Evolutionary conservation across 2,113 vertebrate genomes (phyloP), one percentile per base, ranked within the genome.

Genomic region (Lophotis ruficrista): DNA sequence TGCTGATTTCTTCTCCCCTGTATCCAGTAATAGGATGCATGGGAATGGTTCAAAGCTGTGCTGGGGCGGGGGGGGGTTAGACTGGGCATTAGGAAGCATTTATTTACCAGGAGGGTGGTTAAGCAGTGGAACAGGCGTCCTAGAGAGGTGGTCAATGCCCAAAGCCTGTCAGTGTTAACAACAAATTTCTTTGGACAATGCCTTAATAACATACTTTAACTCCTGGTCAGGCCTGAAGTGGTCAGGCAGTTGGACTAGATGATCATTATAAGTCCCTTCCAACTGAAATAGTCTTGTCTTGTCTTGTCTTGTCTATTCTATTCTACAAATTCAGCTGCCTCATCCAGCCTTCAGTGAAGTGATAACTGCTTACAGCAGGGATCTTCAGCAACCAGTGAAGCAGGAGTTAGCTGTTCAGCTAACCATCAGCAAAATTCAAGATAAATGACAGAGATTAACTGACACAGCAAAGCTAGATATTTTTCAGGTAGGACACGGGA

Each of bases 11-110:
- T 56, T 70, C 27, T 58, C 10, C 23, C 15, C 56, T 11, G 4
- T 6, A 47, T 61, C 45, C 24, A 10, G 4, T 30, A 18, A 45
- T 4, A 31, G 4, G 31, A 45, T 2, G 1, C 1, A 2, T 45
- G 5, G 13, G 6, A 80, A 80, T 12, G 7, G 31, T 8, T 65
- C 24, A 56, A 70, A 70, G 7, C 12, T 45, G 28, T 1, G 0
- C 12, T 11, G 28, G 24, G 2, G 21, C 12, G 83, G 14, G 2
- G 21, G 14, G 83, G 14, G 9, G 27, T 80, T 5, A 73, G 30
- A 51, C 19, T 45, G 14, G 53, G 35, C n/a, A 41, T 37, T 37
- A n/a, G 27, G 56, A 90, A 68, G 14, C 10, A 24, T 54, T 65
- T 83, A 18, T 75, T 65, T 51, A 30, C 41, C 2, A 3, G 60